Evolutionary conservation across 2,888 invertebrate species (phyloP).

Genomic region (Aphidoletes aphidimyza): DNA sequence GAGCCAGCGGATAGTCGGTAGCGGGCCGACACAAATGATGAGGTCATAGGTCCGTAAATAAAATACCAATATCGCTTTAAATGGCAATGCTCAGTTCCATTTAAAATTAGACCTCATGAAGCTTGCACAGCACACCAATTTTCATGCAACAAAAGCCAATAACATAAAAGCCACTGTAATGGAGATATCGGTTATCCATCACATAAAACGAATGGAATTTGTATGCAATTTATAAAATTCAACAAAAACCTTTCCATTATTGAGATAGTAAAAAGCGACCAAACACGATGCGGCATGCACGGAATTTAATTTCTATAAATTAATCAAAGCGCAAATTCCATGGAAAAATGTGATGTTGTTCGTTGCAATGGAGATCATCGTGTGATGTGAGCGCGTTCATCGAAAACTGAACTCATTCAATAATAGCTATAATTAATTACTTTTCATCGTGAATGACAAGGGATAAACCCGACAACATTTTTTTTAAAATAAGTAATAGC

Average conservation of each 20-base stretch:
- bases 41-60: too few species aligned
- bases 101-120: not conserved
- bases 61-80: not conserved
- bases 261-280: not conserved
- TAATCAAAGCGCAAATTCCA: constrained; percentile 25
- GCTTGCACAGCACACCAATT: not conserved
- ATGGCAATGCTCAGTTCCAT: not conserved
- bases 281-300: not conserved
- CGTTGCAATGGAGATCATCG: not conserved
- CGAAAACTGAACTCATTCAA: not conserved
- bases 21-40: too few species aligned
- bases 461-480: not conserved
- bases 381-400: not conserved
- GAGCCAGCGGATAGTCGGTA: too few species aligned
- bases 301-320: constrained; percentile 46
- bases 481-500: too few species aligned
- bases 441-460: not conserved
- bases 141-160: not conserved
- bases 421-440: constrained; percentile 26
- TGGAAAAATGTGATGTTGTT: not conserved
- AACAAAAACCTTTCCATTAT: not conserved
- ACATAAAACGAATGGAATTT: not conserved
- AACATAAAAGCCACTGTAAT: too few species aligned
- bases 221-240: constrained; percentile 4
- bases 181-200: not conserved